Evolutionary conservation across 2,797 vertebrate species (phyloP).

Genomic region (Argyrosomus regius): DNA sequence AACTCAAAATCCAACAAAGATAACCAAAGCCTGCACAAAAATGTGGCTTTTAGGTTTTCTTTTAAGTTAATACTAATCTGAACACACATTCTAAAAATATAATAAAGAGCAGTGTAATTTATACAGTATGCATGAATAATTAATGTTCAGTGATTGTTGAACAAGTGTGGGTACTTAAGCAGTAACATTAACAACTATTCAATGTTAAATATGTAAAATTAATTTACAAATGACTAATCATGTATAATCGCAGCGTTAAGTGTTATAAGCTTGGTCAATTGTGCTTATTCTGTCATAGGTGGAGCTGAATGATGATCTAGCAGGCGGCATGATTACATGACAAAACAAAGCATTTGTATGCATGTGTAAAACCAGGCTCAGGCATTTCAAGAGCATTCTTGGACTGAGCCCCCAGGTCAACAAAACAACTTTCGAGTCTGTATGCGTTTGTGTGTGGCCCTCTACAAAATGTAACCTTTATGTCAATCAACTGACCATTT

Average conservation of each 20-base stretch:
- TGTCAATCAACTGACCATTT: slow-evolving; percentile 89
- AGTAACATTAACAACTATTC: neutral
- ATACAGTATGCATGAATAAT: neutral
- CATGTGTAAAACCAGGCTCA: slow-evolving; percentile 7
- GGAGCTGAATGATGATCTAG: neutral
- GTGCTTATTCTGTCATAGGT: neutral
- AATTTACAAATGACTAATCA: neutral
- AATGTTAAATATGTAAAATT: slow-evolving; percentile 2
- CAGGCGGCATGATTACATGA: neutral
- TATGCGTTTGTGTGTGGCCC: slow-evolving; percentile 15
- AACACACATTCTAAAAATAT: neutral
- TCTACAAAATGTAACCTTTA: slow-evolving; percentile 16
- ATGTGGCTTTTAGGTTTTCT: neutral
- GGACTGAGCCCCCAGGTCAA: slow-evolving; percentile 1
- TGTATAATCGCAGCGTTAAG: neutral
- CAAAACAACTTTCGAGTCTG: slow-evolving; percentile 17
- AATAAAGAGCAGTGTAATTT: neutral
- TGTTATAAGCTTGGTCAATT: neutral
- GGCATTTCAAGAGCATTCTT: slow-evolving; percentile 31
- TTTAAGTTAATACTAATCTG: neutral
- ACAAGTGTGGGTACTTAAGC: neutral
- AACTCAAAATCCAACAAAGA: neutral
- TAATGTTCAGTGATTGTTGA: neutral
- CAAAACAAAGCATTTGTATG: slow-evolving; percentile 26
- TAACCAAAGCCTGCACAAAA: neutral